A percentile compares a stretch with the other conserved stretches of the same genome.
Conservation (phyloP, 2,888 invertebrate species). For the Hermodice carunculata region DNA sequence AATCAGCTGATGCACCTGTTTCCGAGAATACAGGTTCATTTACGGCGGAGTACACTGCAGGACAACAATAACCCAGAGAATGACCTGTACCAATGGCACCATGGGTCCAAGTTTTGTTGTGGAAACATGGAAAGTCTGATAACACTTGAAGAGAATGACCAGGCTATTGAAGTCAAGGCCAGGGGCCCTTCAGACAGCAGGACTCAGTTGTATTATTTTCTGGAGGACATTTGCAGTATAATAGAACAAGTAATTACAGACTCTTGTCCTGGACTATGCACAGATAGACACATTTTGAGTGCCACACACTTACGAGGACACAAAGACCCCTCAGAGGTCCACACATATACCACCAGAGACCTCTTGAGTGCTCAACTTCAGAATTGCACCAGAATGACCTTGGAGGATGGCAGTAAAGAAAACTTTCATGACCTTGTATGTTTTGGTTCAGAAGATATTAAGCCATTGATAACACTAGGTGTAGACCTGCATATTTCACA, state of each 20-base stretch:
- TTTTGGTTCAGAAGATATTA: conserved; percentile 69
- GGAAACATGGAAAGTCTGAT: conserved; percentile 79
- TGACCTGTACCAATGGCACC: conserved; percentile 81
- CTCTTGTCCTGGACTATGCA: conserved; percentile 78
- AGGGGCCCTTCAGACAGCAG: conserved; percentile 74
- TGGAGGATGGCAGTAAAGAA: conserved; percentile 72
- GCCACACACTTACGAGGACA: conserved; percentile 32
- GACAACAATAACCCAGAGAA: conserved; percentile 72
- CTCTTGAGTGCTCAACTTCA: conserved; percentile 70
- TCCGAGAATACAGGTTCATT: conserved; percentile 77
- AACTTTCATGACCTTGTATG: conserved; percentile 75
- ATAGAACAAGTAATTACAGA: conserved; percentile 76
- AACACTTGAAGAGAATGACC: conserved; percentile 70
- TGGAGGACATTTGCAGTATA: conserved; percentile 78
- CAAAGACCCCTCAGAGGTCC: conserved; percentile 36
- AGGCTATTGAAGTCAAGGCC: conserved; percentile 77
- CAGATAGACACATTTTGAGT: conserved; percentile 79
- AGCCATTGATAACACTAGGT: conserved; percentile 71
- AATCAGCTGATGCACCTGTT: conserved; percentile 78
- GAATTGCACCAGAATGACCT: conserved; percentile 68
- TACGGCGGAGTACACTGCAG: conserved; percentile 71
- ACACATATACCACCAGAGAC: conserved; percentile 61
- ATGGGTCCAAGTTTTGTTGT: conserved; percentile 79
- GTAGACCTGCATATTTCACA: conserved; percentile 75
- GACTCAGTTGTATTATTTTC: conserved; percentile 75